phyloP scores from a whole-genome alignment of 1,140 invertebrate genomes.

The Drosophila kurseongensis region DNA sequence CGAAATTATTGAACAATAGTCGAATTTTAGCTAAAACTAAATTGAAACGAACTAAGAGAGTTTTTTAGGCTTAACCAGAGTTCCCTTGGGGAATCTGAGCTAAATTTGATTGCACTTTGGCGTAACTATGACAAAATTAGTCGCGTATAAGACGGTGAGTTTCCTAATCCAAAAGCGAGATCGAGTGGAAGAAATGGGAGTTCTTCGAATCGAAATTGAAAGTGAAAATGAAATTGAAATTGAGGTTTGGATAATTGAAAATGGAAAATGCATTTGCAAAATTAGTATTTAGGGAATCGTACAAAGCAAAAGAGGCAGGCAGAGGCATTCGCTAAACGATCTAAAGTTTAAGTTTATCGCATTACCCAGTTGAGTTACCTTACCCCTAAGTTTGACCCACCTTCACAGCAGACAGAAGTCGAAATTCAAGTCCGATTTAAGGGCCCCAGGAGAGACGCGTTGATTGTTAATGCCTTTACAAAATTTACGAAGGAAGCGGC shows the following conservation, averaged over 20 bases:
- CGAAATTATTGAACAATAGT: conserved; percentile 80
- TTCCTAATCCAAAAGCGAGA: conserved; percentile 72
- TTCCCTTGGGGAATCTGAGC: conserved; percentile 21
- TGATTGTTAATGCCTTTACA: conserved; percentile 83
- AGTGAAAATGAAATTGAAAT: conserved; percentile 39
- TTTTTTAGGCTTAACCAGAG: conserved; percentile 52
- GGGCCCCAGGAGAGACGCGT: conserved; percentile 58
- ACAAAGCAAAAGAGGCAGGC: conserved; percentile 43
- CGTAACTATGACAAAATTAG: conserved; percentile 76
- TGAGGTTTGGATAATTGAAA: conserved; percentile 40
- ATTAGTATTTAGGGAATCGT: conserved; percentile 57
- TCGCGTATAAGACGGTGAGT: conserved; percentile 77
- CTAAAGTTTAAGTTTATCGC: conserved; percentile 48
- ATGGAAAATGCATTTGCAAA: conserved; percentile 39
- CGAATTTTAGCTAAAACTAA: conserved; percentile 81
- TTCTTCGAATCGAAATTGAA: conserved; percentile 45
- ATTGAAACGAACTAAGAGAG: conserved; percentile 63
- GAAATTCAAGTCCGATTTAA: conserved; percentile 59
- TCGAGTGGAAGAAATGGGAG: conserved; percentile 11
- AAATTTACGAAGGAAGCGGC: conserved; percentile 64
- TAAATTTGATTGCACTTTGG: conserved; percentile 66
- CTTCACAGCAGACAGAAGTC: conserved; percentile 51
- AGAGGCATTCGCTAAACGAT: conserved; percentile 46
- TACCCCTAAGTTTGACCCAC: conserved; percentile 29
- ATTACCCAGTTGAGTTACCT: conserved; percentile 38